Conservation (phyloP, 2,113 vertebrate species). For the Lethenteron camtschaticum region DNA sequence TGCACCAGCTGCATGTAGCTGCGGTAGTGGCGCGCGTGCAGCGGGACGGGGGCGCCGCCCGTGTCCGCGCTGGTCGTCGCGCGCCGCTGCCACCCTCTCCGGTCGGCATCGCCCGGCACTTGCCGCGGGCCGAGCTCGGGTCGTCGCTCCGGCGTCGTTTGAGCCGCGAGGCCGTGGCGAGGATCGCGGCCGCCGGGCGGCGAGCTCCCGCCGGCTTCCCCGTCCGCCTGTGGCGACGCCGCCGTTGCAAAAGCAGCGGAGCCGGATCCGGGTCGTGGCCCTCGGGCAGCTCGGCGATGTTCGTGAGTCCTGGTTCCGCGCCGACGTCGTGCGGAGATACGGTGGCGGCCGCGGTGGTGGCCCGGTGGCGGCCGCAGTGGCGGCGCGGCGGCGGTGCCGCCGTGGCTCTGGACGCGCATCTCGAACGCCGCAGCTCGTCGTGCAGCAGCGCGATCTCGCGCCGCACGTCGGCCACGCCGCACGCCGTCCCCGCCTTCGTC, state of each 20-base stretch:
- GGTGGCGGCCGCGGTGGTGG: background rate
- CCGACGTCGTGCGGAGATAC: too few species aligned
- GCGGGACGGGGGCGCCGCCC: background rate
- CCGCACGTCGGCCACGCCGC: constrained; percentile 25
- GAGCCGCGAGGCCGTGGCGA: too few species aligned
- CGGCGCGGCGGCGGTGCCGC: background rate
- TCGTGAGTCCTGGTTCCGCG: too few species aligned
- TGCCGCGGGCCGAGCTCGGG: too few species aligned
- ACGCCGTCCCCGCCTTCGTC: constrained; percentile 24
- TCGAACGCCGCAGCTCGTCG: constrained; percentile 2
- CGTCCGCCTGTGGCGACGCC: too few species aligned
- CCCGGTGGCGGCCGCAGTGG: background rate
- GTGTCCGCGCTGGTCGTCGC: background rate
- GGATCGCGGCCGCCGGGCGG: too few species aligned
- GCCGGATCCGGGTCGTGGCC: too few species aligned
- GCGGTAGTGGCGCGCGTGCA: constrained; percentile 67
- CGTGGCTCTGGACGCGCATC: background rate
- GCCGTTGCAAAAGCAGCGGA: too few species aligned
- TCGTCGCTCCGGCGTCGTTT: too few species aligned
- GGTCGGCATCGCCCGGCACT: too few species aligned
- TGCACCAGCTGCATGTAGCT: constrained; percentile 94
- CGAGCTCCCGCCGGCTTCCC: too few species aligned
- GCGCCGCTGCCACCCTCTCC: background rate
- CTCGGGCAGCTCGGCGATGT: too few species aligned
- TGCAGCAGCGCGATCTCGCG: constrained; percentile 5